phyloP scores from a whole-genome alignment of 2,797 vertebrate species.

The Malurus leucopterus region DNA sequence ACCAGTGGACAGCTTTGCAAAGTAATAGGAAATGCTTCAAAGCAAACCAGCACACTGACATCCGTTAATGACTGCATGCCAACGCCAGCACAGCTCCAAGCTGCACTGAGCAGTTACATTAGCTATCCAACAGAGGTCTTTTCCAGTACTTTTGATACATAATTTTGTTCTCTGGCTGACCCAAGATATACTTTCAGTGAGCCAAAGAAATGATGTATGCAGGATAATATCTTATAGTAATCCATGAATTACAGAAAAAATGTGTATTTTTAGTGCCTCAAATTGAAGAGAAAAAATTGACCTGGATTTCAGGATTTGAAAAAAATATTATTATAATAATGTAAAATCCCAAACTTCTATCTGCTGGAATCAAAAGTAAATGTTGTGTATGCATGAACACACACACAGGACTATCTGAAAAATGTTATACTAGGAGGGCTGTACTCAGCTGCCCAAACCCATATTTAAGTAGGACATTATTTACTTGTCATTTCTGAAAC shows the following conservation, averaged over 20 bases:
- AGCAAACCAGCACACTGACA: not conserved
- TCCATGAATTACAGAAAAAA: not conserved
- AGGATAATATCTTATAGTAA: constrained; percentile 7
- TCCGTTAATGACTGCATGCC: not conserved
- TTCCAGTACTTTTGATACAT: constrained; percentile 25
- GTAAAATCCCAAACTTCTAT: not conserved
- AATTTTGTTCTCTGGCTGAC: constrained; percentile 45
- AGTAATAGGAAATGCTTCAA: not conserved
- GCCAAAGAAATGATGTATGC: constrained; percentile 35
- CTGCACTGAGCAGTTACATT: not conserved
- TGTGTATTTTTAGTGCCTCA: not conserved
- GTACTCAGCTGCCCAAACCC: not conserved
- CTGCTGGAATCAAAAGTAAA: not conserved
- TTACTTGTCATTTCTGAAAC: not conserved
- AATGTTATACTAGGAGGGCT: not conserved
- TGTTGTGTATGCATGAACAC: not conserved
- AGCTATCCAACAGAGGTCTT: not conserved
- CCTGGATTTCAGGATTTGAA: not conserved
- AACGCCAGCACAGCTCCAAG: not conserved
- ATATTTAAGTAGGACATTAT: not conserved
- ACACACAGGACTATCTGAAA: not conserved
- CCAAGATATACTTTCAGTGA: not conserved
- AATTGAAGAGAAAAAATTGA: not conserved
- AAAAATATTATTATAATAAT: not conserved
- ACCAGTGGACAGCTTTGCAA: not conserved